phyloP scores from a whole-genome alignment of 2,797 vertebrate species.

The Psittacula echo region DNA sequence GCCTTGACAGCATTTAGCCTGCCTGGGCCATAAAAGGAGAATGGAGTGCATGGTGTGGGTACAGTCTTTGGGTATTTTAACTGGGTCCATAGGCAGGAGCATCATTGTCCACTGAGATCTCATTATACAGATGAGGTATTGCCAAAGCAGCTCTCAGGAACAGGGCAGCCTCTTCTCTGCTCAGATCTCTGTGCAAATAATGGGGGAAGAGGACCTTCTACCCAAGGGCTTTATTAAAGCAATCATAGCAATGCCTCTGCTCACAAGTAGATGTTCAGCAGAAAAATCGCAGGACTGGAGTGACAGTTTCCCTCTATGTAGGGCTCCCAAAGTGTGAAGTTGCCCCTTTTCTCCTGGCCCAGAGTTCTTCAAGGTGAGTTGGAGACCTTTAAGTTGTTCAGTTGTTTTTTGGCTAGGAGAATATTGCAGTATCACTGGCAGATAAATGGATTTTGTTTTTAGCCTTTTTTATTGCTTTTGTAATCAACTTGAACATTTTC shows the following conservation, averaged over 20 bases:
- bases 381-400: neutral
- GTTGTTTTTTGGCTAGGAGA: neutral
- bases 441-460: neutral
- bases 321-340: neutral
- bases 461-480: neutral
- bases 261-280: neutral
- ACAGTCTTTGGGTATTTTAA: neutral
- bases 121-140: neutral
- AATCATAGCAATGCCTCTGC: neutral
- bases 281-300: neutral
- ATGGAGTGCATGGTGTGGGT: neutral
- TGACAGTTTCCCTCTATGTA: neutral
- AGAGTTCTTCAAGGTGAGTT: conserved; percentile 4
- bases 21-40: neutral
- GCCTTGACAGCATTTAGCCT: neutral
- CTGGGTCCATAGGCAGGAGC: neutral
- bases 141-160: neutral
- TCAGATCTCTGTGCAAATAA: neutral
- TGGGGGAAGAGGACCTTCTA: neutral
- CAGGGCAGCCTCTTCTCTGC: neutral
- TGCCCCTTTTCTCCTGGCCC: neutral
- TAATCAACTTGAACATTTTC: neutral
- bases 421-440: neutral
- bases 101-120: neutral
- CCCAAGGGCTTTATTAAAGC: neutral